Base-by-base conservation (phyloP, 1,140 invertebrate species). In the Dinothrombium tinctorium region DNA sequence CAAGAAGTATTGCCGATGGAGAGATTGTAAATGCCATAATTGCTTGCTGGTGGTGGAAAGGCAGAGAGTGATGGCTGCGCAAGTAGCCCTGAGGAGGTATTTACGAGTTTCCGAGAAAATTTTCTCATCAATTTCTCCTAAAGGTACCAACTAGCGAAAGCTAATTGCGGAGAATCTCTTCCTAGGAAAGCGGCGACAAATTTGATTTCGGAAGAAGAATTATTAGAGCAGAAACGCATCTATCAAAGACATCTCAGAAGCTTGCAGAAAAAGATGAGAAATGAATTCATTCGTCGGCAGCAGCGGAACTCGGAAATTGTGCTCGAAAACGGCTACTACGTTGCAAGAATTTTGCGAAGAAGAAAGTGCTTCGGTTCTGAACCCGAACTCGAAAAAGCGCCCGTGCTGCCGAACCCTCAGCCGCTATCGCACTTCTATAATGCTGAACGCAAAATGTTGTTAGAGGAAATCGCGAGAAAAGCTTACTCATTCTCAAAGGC, bases 11-110 rank as follows among this genome's bases (percentile, higher is more conserved):
- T 96, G 89, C 58, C 69, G 84, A 37, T 94, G 84, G 84, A 65
- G 82, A 41, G 86, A 92, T 56, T 92, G 86, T 63, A 73, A 79
- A 37, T 92, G 90, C 64, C 82, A 86, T 31, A 96, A 95, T 65
- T 96, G 90, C 64, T 92, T 86, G 0, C 69, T 98, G n/a, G 95
- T 98, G 40, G 89, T 89, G 0, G 90, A 96, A 62, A 65, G 90
- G 49, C 90, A 96, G 58, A 66, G 89, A 12, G 89, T 96, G n/a
- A 96, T 96, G 90, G 90, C 90, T 20, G 89, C 89, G 39, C 65
- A 77, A 72, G 84, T 92, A 21, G 86, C 86, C 14, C 59, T 92
- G 19, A 67, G 86, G 17, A 67, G 86, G 46, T 49, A 46, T n/a
- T n/a, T n/a, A n/a, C n/a, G 23, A 40, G 17, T 35, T 6, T n/a